These are phyloP conservation scores for Aricia artaxerxes DNA, from an alignment of 2,888 invertebrate genomes.

Conservation along the genomic window DNA sequence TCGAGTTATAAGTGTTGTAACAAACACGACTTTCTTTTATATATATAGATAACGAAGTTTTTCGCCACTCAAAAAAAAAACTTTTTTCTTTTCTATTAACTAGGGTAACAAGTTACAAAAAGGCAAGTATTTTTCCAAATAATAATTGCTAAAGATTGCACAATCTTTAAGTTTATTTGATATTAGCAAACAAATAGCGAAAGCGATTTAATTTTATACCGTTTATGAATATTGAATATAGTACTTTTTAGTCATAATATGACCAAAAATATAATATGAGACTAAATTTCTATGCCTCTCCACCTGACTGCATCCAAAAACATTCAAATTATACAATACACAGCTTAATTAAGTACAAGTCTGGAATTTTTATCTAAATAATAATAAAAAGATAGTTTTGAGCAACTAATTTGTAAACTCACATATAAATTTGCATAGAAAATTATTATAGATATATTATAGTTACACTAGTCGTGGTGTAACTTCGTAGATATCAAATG, in stretches of 20 bases:
- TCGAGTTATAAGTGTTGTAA: too few relatives aligned
- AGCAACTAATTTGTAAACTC: not conserved
- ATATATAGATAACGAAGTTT: not conserved
- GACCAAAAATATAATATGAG: not conserved
- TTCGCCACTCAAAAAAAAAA: not conserved
- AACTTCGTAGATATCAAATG: not conserved
- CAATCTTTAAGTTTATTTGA: too few relatives aligned
- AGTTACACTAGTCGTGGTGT: not conserved
- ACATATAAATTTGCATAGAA: not conserved
- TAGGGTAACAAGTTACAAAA: not conserved
- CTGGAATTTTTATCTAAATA: not conserved
- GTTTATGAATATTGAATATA: too few relatives aligned
- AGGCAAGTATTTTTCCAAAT: too few relatives aligned
- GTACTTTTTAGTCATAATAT: not conserved
- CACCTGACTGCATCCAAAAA: not conserved
- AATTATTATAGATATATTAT: not conserved
- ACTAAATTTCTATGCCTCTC: not conserved
- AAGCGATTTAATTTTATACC: too few relatives aligned
- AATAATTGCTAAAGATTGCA: too few relatives aligned
- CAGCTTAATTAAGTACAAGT: not conserved
- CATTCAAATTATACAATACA: not conserved
- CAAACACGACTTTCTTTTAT: too few relatives aligned
- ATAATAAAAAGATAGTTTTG: not conserved
- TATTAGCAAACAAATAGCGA: too few relatives aligned
- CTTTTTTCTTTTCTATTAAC: not conserved